These are phyloP conservation scores for Caenorhabditis tropicalis DNA, from an alignment of 1,140 invertebrate genomes.

Conservation along the genomic window DNA sequence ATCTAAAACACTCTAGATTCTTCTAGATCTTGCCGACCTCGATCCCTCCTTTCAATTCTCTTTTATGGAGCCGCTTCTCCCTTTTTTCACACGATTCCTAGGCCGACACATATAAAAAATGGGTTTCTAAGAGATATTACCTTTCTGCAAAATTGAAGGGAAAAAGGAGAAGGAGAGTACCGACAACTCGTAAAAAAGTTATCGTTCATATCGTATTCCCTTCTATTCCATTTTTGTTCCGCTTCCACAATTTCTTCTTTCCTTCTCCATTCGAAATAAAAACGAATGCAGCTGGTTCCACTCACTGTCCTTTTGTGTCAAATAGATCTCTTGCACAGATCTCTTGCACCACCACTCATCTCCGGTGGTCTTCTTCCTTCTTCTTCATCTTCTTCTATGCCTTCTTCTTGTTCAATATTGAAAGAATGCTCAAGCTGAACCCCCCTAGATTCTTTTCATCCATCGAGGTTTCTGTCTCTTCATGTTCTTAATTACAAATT, in stretches of 20 bases:
- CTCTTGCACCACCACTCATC: no score
- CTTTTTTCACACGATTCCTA: background rate
- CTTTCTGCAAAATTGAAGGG: background rate
- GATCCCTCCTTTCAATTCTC: background rate
- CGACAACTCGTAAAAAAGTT: background rate
- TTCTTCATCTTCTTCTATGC: background rate
- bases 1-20: no score
- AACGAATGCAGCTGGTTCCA: background rate
- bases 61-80: background rate
- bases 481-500: conserved; percentile 39
- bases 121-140: background rate
- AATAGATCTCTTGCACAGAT: no score
- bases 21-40: no score
- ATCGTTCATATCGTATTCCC: background rate
- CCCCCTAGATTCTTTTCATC: background rate
- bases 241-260: background rate
- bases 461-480: background rate
- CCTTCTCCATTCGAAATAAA: background rate
- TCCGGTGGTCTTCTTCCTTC: no score
- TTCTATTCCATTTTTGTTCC: no score
- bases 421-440: conserved; percentile 5
- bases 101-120: background rate
- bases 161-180: background rate
- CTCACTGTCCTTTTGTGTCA: background rate
- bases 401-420: conserved; percentile 20